Evolutionary conservation across 2,888 invertebrate species (phyloP).

Genomic region (Camponotus fellah): DNA sequence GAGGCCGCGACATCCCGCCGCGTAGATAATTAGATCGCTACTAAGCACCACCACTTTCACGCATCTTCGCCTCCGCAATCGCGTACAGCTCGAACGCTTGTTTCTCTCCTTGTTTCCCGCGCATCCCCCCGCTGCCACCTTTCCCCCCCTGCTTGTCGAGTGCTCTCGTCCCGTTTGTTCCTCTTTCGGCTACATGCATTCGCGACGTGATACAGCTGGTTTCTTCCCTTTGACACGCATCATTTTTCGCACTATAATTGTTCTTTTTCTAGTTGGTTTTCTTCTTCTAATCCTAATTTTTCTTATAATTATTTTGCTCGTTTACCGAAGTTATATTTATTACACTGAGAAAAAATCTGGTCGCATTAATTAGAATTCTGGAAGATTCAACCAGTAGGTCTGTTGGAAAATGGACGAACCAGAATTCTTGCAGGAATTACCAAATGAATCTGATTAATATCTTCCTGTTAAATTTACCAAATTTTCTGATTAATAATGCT

Average conservation of each 20-base stretch:
- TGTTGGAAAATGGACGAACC: too few relatives aligned
- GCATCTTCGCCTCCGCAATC: constrained; percentile 77
- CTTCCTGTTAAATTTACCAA: too few relatives aligned
- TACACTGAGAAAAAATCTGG: too few relatives aligned
- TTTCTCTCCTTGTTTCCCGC: constrained; percentile 65
- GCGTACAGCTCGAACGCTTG: constrained; percentile 70
- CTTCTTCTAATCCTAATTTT: not conserved
- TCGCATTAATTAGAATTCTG: too few relatives aligned
- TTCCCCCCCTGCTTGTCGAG: constrained; percentile 12
- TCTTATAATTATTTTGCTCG: not conserved
- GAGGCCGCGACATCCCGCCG: constrained; percentile 84
- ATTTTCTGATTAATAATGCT: too few relatives aligned
- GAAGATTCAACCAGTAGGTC: too few relatives aligned
- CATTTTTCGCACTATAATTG: not conserved
- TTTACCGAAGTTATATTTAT: too few relatives aligned
- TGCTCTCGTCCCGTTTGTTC: constrained; percentile 58
- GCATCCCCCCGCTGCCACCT: constrained; percentile 33
- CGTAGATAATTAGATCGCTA: constrained; percentile 86
- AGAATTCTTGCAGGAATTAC: too few relatives aligned
- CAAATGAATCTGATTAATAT: too few relatives aligned
- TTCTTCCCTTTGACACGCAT: constrained; percentile 21
- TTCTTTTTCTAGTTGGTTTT: not conserved
- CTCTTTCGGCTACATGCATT: constrained; percentile 55
- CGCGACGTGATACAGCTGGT: constrained; percentile 65
- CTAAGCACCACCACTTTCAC: constrained; percentile 83